Percentiles rank a stretch among this genome's conserved stretches.
Evolutionary conservation across 2,113 vertebrate species (phyloP).

Genomic region (Turdus rufiventris): DNA sequence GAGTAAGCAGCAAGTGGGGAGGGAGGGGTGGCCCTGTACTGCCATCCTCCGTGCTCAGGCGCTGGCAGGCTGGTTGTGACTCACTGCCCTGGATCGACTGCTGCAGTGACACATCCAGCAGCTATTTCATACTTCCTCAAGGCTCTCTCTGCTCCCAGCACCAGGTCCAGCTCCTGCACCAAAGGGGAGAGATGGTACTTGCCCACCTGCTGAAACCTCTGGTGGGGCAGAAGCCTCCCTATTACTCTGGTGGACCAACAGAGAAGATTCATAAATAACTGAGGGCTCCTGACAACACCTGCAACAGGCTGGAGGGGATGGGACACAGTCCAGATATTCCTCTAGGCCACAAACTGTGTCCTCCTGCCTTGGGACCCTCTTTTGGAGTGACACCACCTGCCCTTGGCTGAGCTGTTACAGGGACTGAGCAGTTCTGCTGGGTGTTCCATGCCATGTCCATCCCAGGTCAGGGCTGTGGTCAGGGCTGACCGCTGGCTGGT

Average conservation of each 20-base stretch:
- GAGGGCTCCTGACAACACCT: not conserved
- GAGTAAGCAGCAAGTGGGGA: not conserved
- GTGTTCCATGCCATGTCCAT: not conserved
- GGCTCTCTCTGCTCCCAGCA: not conserved
- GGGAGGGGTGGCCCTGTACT: not conserved
- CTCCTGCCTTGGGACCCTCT: not conserved
- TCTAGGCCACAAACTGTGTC: not conserved
- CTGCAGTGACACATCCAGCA: not conserved
- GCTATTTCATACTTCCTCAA: conserved; percentile 4
- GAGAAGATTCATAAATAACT: not conserved
- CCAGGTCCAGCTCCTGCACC: not conserved
- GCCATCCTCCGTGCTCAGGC: not conserved
- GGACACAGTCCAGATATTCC: not conserved
- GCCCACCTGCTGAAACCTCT: not conserved
- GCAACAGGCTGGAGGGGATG: not conserved
- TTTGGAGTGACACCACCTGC: not conserved
- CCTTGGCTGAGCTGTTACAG: not conserved
- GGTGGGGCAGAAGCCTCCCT: not conserved
- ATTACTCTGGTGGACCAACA: not conserved
- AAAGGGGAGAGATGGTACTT: not conserved
- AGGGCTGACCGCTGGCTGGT: fast-evolving
- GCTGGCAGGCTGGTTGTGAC: not conserved
- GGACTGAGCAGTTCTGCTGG: not conserved
- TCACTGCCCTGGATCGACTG: not conserved
- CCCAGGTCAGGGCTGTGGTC: fast-evolving